Evolutionary conservation across 2,797 vertebrate genomes (phyloP).

Genomic region (Syngnathus acus): DNA sequence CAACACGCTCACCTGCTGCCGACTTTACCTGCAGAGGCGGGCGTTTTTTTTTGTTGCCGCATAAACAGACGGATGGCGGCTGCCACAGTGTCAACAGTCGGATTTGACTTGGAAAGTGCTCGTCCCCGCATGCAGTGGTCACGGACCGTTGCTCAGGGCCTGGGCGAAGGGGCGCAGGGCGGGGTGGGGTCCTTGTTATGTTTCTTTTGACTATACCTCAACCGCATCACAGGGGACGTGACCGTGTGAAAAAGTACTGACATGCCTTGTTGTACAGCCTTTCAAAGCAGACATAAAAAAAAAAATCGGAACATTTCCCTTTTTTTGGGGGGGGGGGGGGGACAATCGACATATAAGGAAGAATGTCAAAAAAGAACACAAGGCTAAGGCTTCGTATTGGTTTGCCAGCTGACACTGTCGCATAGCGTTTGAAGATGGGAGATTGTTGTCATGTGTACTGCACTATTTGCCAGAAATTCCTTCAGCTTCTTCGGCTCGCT

Average conservation of each 20-base stretch:
- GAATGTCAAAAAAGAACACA: too few relatives aligned
- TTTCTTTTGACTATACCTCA: constrained; percentile 62
- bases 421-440: too few relatives aligned
- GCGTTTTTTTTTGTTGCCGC: constrained; percentile 31
- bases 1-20: constrained; percentile 38
- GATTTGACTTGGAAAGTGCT: constrained; percentile 80
- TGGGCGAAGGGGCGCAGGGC: constrained; percentile 2
- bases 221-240: constrained; percentile 63
- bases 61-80: constrained; percentile 45
- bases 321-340: too few relatives aligned
- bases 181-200: constrained; percentile 34
- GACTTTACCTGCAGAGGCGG: constrained; percentile 26
- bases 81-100: constrained; percentile 65
- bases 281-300: too few relatives aligned
- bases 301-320: too few relatives aligned
- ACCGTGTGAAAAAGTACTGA: constrained; percentile 1
- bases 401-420: too few relatives aligned
- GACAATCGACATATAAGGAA: too few relatives aligned
- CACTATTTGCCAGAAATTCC: too few relatives aligned
- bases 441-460: too few relatives aligned
- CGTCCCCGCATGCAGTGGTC: constrained; percentile 70
- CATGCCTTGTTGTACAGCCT: too few relatives aligned
- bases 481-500: too few relatives aligned
- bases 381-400: too few relatives aligned
- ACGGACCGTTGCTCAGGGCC: constrained; percentile 73